Evolutionary conservation across 1,140 invertebrate species (phyloP).

Genomic region (Wasmannia auropunctata): DNA sequence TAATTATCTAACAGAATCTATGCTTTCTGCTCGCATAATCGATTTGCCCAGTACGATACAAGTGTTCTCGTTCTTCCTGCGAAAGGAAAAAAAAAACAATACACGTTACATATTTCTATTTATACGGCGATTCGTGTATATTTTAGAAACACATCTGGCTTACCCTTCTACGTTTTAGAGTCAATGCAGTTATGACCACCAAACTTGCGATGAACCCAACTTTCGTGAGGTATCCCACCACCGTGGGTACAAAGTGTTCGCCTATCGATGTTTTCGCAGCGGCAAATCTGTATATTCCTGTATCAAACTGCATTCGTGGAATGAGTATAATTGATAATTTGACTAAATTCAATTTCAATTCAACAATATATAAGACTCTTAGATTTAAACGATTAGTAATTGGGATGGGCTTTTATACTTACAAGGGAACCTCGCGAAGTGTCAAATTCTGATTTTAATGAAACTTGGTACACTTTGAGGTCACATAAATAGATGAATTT

Average conservation of each 20-base stretch:
- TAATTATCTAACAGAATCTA: constrained; percentile 84
- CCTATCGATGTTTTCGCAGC: neutral
- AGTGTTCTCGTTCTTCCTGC: constrained; percentile 86
- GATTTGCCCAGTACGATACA: constrained; percentile 89
- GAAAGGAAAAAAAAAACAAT: constrained; percentile 53
- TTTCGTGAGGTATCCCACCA: accelerated
- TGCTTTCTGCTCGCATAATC: constrained; percentile 89
- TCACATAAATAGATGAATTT: too few species aligned
- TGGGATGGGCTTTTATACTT: too few species aligned
- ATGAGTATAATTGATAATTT: neutral
- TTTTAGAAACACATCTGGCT: neutral
- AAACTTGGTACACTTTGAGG: too few species aligned
- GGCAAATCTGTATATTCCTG: constrained; percentile 3
- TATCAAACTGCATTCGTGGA: constrained; percentile 13
- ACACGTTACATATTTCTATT: constrained; percentile 40
- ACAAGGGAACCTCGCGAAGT: too few species aligned
- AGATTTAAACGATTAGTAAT: too few species aligned
- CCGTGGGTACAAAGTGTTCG: neutral
- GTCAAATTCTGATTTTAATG: too few species aligned
- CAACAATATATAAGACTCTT: too few species aligned
- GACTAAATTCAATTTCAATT: too few species aligned
- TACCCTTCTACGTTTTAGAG: neutral
- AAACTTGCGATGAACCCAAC: neutral
- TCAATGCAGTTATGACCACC: accelerated
- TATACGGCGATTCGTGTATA: neutral